phyloP scores from a whole-genome alignment of 1,140 invertebrate species.

The Trialeurodes vaporariorum region DNA sequence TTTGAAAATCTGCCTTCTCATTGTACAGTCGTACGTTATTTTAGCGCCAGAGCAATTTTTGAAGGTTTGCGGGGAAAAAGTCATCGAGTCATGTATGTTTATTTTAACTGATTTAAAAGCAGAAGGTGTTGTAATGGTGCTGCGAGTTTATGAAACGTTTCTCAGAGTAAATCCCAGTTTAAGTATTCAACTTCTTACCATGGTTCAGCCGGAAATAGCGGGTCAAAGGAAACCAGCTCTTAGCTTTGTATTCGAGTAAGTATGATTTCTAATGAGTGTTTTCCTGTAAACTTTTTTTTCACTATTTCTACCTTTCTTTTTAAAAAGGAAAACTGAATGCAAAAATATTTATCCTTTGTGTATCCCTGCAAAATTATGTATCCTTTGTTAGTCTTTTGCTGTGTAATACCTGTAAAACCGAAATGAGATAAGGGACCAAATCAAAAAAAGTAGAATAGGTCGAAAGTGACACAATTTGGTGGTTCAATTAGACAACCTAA shows the following conservation, averaged over 20 bases:
- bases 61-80: slow-evolving; percentile 47
- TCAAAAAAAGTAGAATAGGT: too few relatives aligned
- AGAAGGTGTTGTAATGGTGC: slow-evolving; percentile 61
- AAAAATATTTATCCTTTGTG: too few relatives aligned
- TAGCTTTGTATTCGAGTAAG: neutral
- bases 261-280: too few relatives aligned
- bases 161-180: slow-evolving; percentile 49
- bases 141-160: slow-evolving; percentile 60
- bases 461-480: too few relatives aligned
- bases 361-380: too few relatives aligned
- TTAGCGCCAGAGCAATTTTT: slow-evolving; percentile 68
- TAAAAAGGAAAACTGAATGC: too few relatives aligned
- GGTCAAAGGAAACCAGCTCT: slow-evolving; percentile 35
- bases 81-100: slow-evolving; percentile 52
- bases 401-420: too few relatives aligned
- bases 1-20: slow-evolving; percentile 59
- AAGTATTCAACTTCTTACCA: slow-evolving; percentile 50
- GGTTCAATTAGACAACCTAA: too few relatives aligned
- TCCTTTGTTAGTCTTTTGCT: too few relatives aligned
- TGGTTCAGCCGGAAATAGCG: slow-evolving; percentile 51
- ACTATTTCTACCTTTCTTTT: too few relatives aligned
- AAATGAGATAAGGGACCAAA: too few relatives aligned
- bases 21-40: slow-evolving; percentile 73
- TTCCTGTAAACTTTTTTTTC: too few relatives aligned
- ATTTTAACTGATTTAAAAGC: slow-evolving; percentile 63